phyloP scores from a whole-genome alignment of 1,140 invertebrate genomes.

The Dryas iulia region DNA sequence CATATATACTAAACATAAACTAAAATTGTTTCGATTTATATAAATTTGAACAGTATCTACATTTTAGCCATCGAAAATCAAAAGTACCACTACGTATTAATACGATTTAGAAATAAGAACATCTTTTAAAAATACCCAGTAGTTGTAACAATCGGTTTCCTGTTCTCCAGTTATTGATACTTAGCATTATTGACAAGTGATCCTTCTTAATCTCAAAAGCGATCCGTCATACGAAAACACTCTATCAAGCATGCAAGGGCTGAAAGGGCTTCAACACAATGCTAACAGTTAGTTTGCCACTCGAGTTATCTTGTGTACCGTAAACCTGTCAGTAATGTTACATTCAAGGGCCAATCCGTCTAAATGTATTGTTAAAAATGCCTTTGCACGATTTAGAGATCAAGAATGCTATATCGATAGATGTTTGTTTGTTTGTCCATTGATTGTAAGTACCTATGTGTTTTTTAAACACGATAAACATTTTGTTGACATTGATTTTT shows the following conservation, averaged over 20 bases:
- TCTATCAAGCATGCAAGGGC: constrained; percentile 42
- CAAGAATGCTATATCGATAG: not conserved
- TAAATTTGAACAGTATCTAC: too few relatives aligned
- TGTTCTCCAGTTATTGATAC: constrained; percentile 20
- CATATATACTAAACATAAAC: too few relatives aligned
- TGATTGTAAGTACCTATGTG: not conserved
- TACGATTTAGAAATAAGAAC: not conserved
- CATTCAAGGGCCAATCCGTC: constrained; percentile 16
- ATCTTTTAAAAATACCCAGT: not conserved
- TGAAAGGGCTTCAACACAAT: constrained; percentile 25
- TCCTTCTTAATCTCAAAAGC: constrained; percentile 29
- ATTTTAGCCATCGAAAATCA: too few relatives aligned
- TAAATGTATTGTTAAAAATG: constrained; percentile 10
- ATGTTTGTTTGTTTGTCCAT: not conserved
- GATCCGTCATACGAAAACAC: constrained; percentile 36
- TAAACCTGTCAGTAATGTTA: constrained; percentile 30
- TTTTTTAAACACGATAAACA: not conserved
- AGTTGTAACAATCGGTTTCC: constrained; percentile 15
- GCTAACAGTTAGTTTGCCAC: constrained; percentile 30
- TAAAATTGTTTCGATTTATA: too few relatives aligned
- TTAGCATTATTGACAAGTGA: constrained; percentile 13
- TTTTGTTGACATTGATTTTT: not conserved
- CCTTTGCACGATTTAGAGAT: not conserved
- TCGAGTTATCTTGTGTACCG: constrained; percentile 22
- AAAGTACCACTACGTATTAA: not conserved